Base-by-base conservation (phyloP, 2,113 vertebrate species). In the Rhabdornis inornatus region DNA sequence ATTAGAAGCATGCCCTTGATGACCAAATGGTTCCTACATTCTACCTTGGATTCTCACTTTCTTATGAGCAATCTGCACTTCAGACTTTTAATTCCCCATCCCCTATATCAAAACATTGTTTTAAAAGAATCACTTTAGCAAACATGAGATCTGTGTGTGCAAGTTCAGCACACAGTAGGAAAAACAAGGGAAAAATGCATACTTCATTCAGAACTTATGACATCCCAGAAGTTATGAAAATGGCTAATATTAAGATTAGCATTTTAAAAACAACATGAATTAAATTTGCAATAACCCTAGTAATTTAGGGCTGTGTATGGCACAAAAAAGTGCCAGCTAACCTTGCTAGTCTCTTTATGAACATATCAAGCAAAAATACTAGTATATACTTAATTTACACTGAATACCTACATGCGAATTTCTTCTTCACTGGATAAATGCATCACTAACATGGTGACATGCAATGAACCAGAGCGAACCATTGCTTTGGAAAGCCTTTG, bases 381-480 rank as follows among this genome's bases (percentile, higher is more conserved):
- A 81, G 30, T 25, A 75, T 71, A 84, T 37, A 87, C 21, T 71
- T 57, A 44, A 84, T 85, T 89, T 61, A 90, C 16, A 59, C 6
- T 33, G 40, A 59, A 61, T 94, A 98, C 99, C 98, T 98, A 99
- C 99, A 93, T 65, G 78, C 97, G 97, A 45, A 99, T 94, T 96
- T 99, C 98, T 92, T 99, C 98, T 97, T 99, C 97, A 89, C 56
- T 98, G 78, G 98, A 96, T 64, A 99, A 97, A 93, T 99, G 98
- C 94, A 99, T 98, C 97, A 99, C 98, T 17, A 99, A 97, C 49
- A 99, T 97, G 4, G 99, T 99, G 86, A 99, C 92, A 89, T 99
- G 99, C 49, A 99, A 98, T 2, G 98, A 99, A 35, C 98, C 98
- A 59, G 98, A 80, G 10, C 70, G 96, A 90, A 98, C 96, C 98